Conservation (phyloP, 2,888 invertebrate species). For the Spisula solida region DNA sequence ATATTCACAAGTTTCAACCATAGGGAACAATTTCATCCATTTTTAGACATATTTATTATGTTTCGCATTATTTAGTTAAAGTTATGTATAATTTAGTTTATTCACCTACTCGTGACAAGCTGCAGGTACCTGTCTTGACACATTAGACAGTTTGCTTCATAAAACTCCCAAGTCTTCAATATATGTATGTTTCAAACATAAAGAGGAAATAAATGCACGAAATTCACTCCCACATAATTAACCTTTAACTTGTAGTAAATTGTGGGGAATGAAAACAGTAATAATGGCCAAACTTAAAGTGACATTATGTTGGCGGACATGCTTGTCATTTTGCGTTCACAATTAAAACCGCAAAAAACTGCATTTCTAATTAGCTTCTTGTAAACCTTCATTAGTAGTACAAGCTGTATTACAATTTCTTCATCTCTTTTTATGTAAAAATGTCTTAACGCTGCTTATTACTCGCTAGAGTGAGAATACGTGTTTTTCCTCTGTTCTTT, state of each 20-base stretch:
- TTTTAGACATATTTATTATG: background rate
- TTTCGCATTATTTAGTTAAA: background rate
- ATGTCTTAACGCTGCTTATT: background rate
- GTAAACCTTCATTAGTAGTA: background rate
- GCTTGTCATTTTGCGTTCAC: background rate
- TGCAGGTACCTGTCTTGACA: background rate
- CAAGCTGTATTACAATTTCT: background rate
- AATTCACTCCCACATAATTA: background rate
- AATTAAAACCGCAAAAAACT: background rate
- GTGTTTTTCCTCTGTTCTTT: too few relatives aligned
- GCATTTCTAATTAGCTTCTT: background rate
- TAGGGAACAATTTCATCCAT: too few relatives aligned
- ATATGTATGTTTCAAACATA: background rate
- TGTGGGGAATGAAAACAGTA: background rate
- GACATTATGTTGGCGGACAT: background rate
- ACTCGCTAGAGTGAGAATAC: background rate
- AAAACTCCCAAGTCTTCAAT: background rate
- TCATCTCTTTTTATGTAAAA: too few relatives aligned
- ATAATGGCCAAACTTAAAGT: background rate
- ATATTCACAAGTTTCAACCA: too few relatives aligned
- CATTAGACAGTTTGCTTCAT: too few relatives aligned
- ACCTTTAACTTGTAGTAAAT: background rate
- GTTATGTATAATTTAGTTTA: background rate
- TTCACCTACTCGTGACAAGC: background rate
- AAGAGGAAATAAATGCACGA: constrained; percentile 7